Evolutionary conservation across 2,113 vertebrate genomes (phyloP).

Genomic region (Peromyscus leucopus): DNA sequence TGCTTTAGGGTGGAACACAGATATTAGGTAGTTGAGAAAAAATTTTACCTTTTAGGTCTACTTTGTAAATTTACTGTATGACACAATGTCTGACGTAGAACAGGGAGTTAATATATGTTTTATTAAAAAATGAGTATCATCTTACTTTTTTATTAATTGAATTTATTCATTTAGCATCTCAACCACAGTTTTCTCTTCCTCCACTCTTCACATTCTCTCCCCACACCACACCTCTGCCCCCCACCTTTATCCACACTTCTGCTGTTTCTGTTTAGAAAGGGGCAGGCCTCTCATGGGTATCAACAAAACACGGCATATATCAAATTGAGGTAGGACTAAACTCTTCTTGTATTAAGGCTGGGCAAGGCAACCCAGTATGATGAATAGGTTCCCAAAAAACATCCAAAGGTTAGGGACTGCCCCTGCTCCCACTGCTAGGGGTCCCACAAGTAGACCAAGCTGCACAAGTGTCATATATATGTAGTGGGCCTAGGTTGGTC

Average conservation of each 20-base stretch:
- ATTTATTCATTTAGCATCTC: background rate
- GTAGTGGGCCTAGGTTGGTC: background rate
- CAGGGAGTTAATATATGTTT: background rate
- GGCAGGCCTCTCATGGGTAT: background rate
- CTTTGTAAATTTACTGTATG: background rate
- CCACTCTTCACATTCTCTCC: background rate
- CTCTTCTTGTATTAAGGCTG: too few species aligned
- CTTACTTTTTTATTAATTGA: too few species aligned
- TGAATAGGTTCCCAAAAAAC: background rate
- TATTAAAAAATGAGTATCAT: background rate
- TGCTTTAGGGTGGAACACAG: background rate
- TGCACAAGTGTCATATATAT: background rate
- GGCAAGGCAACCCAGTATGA: background rate
- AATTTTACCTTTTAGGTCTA: background rate
- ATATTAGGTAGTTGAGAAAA: background rate
- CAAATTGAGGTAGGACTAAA: background rate
- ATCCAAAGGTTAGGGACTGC: background rate
- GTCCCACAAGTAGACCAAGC: background rate
- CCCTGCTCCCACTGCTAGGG: background rate
- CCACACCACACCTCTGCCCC: too few species aligned
- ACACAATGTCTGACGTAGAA: background rate
- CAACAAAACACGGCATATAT: background rate
- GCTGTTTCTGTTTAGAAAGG: background rate
- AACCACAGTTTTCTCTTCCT: background rate
- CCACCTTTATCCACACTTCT: too few species aligned